A percentile compares a stretch with the other conserved stretches of the same genome.
phyloP scores from a whole-genome alignment of 2,113 vertebrate species.

The Furnarius figulus region DNA sequence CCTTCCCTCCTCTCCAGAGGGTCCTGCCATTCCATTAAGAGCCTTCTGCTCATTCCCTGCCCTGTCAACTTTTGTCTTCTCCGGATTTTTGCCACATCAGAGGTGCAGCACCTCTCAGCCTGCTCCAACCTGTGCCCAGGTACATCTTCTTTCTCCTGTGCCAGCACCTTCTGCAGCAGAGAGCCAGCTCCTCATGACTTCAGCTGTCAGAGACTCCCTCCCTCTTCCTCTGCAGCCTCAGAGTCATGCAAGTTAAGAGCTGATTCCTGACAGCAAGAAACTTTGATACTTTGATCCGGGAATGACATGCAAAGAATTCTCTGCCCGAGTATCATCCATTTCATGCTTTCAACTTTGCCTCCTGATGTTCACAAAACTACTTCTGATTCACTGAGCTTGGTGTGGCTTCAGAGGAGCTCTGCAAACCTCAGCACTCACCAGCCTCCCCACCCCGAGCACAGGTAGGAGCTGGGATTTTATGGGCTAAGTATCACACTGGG shows the following conservation, averaged over 20 bases:
- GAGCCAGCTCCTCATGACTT: not conserved
- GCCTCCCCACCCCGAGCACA: not conserved
- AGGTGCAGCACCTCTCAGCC: not conserved
- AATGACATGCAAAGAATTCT: not conserved
- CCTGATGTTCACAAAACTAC: not conserved
- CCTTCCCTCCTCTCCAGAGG: not conserved
- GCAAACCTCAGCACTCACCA: not conserved
- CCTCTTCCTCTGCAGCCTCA: not conserved
- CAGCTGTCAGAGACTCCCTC: not conserved
- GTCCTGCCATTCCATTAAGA: not conserved
- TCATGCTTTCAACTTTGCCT: not conserved
- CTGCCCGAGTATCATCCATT: not conserved
- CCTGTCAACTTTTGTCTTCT: not conserved
- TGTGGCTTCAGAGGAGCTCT: not conserved
- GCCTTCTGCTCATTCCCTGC: not conserved
- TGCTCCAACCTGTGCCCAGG: not conserved
- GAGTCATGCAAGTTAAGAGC: not conserved
- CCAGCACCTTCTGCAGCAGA: not conserved
- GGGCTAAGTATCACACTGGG: not conserved
- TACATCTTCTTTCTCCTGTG: not conserved
- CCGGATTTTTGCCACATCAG: not conserved
- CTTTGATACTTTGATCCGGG: conserved; percentile 45
- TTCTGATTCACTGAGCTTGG: not conserved
- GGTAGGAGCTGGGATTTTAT: not conserved
- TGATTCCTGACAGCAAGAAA: not conserved